Base-by-base conservation (phyloP, 2,797 vertebrate genomes). In the Poeciliopsis turneri region DNA sequence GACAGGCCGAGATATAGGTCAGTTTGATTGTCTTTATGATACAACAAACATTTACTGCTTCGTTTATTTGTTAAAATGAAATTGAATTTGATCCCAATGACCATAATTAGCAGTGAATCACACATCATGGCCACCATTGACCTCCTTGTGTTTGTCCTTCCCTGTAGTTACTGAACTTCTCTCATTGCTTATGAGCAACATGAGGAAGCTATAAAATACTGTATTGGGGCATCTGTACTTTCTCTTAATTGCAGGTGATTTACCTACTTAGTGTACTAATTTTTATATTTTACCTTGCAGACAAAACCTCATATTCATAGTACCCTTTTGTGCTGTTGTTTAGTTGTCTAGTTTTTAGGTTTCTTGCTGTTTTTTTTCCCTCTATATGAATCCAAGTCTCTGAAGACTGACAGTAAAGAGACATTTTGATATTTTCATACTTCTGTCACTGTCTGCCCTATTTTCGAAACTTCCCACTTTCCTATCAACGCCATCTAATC, bases 281-380 rank as follows among this genome's bases (percentile, higher is more conserved):
- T 33, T 82, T 45, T 76, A 80, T 90, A 88, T 45, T 90, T 85
- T 36, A 15, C 81, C 90, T 81, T 83, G 41, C 76, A 18, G 78
- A 82, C 59, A 68, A 82, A 84, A 79, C 75, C 72, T 71, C 66
- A 5, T 30, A 76, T 78, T 23, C 20, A 43, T 36, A 39, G 46
- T 64, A 79, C 73, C 76, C 39, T 72, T 23, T 70, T 49, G 77
- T 49, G 23, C 73, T 55, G 23, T 13, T 79, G 71, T 51, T 83
- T 61, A 69, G 78, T 46, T 77, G 33, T 72, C 15, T 70, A 23
- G 30, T 76, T 79, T 77, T 3, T 33, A 23, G 3, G 33, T 77
- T 39, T 53, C 0, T 73, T 64, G 0, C 3, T 78, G 64, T 23
- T 39, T 71, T 78, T 77, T 81, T 74, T n/a, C 72, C 72, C 30